phyloP scores from a whole-genome alignment of 2,113 vertebrate species.

The Carassius carassius region DNA sequence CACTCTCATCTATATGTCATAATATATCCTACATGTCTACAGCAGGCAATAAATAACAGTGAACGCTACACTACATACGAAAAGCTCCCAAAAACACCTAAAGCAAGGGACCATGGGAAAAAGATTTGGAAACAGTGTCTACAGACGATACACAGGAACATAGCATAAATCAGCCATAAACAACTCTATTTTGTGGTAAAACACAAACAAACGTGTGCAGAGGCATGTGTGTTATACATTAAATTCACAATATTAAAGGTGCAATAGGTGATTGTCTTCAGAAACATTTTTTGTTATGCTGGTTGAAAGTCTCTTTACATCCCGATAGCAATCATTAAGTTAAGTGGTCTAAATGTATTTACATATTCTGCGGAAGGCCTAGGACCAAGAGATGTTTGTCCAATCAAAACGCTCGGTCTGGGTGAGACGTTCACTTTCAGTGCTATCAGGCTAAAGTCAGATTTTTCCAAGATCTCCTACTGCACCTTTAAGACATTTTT shows the following conservation, averaged over 20 bases:
- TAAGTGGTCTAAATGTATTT: too few relatives aligned
- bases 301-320: too few relatives aligned
- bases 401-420: too few relatives aligned
- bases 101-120: constrained; percentile 10
- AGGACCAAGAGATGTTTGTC: too few relatives aligned
- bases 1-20: constrained; percentile 46
- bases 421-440: too few relatives aligned
- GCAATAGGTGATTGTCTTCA: too few relatives aligned
- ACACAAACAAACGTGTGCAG: neutral
- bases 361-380: too few relatives aligned
- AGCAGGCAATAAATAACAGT: constrained; percentile 63
- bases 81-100: constrained; percentile 25
- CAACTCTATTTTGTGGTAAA: neutral
- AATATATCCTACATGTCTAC: constrained; percentile 41
- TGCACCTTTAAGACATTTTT: constrained; percentile 39
- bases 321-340: too few relatives aligned
- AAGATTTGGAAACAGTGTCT: constrained; percentile 10
- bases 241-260: neutral
- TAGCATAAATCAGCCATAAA: neutral
- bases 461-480: too few relatives aligned
- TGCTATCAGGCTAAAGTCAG: too few relatives aligned
- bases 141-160: constrained; percentile 14
- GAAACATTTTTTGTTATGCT: too few relatives aligned
- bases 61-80: constrained; percentile 41
- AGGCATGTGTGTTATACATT: neutral